Evolutionary conservation across 1,140 invertebrate species (phyloP), one percentile per base, ranked within the genome.

Genomic region (Daktulosphaira vitifoliae): DNA sequence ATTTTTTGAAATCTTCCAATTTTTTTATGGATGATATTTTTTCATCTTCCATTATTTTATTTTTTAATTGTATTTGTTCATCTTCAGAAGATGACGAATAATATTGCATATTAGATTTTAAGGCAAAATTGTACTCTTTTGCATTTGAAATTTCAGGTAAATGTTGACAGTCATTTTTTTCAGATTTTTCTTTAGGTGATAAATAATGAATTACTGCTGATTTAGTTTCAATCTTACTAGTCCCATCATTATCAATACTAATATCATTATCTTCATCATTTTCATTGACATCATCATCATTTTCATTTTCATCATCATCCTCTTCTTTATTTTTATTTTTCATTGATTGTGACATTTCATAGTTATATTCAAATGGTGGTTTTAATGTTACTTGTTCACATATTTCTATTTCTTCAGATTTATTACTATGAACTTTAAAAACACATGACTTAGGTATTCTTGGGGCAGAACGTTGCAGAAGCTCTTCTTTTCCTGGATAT

Each of bases 1-100:
- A 84, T 0, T 81, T 76, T 71, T 64, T 69, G 20, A 67, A 54
- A 9, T 66, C 64, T 11, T 67, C 65, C 54, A 33, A 38, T 11
- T 11, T 5, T 66, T 69, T 66, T 42, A 56, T 39, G 11, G 53
- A n/a, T 1, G 15, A 16, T n/a, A 18, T n/a, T 5, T 23, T 25
- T 16, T 44, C 1, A 11, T 56, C 38, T 2, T 9, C 5, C 11
- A 16, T 8, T 26, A 20, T 54, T 33, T 11, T 33, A 5, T 5
- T 33, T 37, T 53, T 39, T 0, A 23, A 39, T 26, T 59, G 15
- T 13, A 22, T 29, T 18, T 59, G 37, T 13, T 59, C 23, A 18
- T 59, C 22, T 29, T 59, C 54, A 26, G 54, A 44, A 0, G 39
- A 44, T 13, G 52, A 54, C 20, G 13, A 8, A 22, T 38, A 54